Evolutionary conservation across 1,140 invertebrate species (phyloP).

Genomic region (Sinonovacula constricta): DNA sequence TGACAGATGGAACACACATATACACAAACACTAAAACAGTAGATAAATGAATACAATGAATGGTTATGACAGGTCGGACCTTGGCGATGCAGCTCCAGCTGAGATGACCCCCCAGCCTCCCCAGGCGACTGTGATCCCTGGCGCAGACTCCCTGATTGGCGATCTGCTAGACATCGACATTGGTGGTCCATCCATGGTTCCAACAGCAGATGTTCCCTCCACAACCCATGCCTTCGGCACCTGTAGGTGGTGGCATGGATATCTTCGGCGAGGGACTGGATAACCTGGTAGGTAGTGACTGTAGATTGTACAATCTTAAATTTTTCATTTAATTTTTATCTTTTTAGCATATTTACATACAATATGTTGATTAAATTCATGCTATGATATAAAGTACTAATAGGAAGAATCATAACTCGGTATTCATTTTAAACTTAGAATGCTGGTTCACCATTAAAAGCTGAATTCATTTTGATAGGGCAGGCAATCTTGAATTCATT

Average conservation of each 20-base stretch:
- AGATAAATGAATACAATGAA: no score
- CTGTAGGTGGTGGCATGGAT: slow-evolving; percentile 80
- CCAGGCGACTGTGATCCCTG: slow-evolving; percentile 88
- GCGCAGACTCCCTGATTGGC: slow-evolving; percentile 96
- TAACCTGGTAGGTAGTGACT: slow-evolving; percentile 85
- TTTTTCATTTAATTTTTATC: slow-evolving; percentile 22
- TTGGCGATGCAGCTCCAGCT: slow-evolving; percentile 1
- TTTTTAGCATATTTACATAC: no score
- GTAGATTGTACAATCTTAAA: neutral
- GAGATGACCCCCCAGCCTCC: slow-evolving; percentile 55
- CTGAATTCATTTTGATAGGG: no score
- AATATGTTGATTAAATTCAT: no score
- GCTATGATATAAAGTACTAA: no score
- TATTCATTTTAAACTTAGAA: no score
- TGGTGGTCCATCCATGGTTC: slow-evolving; percentile 78
- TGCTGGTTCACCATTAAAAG: no score
- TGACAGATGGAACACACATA: no score
- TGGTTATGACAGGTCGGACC: neutral
- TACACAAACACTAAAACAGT: no score
- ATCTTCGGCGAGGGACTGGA: slow-evolving; percentile 89
- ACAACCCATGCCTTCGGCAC: slow-evolving; percentile 53
- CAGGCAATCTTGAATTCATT: no score
- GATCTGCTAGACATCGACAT: slow-evolving; percentile 98
- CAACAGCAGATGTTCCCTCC: slow-evolving; percentile 78
- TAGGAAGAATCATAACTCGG: no score